A percentile compares a stretch with the other conserved stretches of the same genome.
Conservation (phyloP, 1,140 invertebrate species). For the Ceratoteleas bidentatus region DNA sequence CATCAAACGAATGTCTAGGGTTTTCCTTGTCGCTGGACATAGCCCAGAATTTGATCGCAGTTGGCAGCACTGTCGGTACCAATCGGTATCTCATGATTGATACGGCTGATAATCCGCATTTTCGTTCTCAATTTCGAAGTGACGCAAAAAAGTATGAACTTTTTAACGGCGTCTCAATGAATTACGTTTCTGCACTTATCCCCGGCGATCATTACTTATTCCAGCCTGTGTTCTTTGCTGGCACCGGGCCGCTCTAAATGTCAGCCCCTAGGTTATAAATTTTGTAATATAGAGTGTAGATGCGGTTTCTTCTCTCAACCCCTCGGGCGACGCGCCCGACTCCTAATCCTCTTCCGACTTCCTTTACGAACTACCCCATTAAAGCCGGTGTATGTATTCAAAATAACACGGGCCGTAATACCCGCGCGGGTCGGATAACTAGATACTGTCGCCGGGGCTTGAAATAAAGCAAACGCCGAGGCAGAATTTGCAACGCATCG, state of each 20-base stretch:
- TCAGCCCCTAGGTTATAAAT: slow-evolving; percentile 52
- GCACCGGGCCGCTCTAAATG: slow-evolving; percentile 41
- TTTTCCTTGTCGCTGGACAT: no score
- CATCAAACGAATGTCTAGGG: no score
- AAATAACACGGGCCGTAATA: slow-evolving; percentile 34
- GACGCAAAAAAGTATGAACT: no score
- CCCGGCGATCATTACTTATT: slow-evolving; percentile 33
- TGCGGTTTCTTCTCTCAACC: slow-evolving; percentile 31
- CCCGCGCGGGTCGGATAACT: slow-evolving; percentile 1
- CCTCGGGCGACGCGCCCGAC: slow-evolving; percentile 25
- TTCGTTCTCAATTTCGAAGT: no score
- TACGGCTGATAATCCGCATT: no score
- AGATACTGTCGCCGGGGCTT: slow-evolving; percentile 27
- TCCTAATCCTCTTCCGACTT: slow-evolving; percentile 55
- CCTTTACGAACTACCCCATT: slow-evolving; percentile 49
- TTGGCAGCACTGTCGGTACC: no score
- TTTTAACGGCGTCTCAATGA: background rate
- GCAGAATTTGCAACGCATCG: background rate
- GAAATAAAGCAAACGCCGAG: slow-evolving; percentile 35
- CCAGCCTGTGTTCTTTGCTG: slow-evolving; percentile 38
- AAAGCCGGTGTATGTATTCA: slow-evolving; percentile 49
- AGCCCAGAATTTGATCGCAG: no score
- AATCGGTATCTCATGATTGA: no score
- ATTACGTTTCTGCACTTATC: background rate
- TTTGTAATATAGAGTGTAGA: slow-evolving; percentile 51